Evolutionary conservation across 2,888 invertebrate genomes (phyloP).

Genomic region (Eristalinus aeneus): DNA sequence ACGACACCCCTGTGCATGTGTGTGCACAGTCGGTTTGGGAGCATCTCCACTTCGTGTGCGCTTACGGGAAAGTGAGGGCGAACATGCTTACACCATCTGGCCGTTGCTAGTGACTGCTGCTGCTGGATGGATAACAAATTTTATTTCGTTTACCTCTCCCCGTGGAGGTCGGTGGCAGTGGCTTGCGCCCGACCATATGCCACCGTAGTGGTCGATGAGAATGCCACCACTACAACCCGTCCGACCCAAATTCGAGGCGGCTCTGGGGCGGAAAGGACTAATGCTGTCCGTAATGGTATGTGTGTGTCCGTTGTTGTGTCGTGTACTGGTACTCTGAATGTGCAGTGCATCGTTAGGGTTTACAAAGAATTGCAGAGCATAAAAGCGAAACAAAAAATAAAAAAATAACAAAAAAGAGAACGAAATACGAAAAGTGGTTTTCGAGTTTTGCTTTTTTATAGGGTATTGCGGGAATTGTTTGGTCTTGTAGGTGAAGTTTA

Average conservation of each 20-base stretch:
- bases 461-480: background rate
- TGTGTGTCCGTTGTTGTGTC: conserved; percentile 13
- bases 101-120: background rate
- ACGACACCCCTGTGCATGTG: background rate
- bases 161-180: conserved; percentile 13
- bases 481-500: background rate
- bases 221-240: conserved; percentile 14
- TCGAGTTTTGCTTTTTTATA: background rate
- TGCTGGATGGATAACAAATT: conserved; percentile 21
- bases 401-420: conserved; percentile 20
- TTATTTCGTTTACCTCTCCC: conserved; percentile 18
- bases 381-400: conserved; percentile 5
- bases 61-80: background rate
- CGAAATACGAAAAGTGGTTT: conserved; percentile 1
- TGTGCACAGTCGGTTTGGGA: conserved; percentile 19
- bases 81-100: background rate
- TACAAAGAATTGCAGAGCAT: conserved; percentile 31
- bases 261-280: conserved; percentile 38
- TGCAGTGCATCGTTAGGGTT: conserved; percentile 2
- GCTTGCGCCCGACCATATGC: conserved; percentile 58
- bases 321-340: conserved; percentile 1
- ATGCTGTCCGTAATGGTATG: conserved; percentile 51
- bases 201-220: conserved; percentile 30
- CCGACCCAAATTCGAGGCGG: conserved; percentile 19
- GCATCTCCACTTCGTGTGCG: background rate